Conservation (phyloP, 2,888 invertebrate genomes). For the Julus scandinavius region DNA sequence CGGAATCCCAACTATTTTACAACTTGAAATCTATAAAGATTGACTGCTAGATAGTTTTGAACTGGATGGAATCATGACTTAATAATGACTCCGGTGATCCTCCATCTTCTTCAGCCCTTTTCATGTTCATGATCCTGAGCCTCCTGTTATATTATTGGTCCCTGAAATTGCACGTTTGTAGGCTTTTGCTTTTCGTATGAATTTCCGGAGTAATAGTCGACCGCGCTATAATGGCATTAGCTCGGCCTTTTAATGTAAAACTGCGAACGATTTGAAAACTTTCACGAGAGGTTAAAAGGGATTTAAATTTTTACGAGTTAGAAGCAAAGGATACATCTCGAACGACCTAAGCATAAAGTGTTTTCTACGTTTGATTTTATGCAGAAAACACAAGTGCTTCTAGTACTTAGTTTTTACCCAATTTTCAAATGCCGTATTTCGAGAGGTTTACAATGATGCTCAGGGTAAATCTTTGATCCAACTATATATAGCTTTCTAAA, state of each 20-base stretch:
- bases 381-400: too few species aligned
- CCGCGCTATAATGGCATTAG: background rate
- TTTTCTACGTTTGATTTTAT: too few species aligned
- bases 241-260: constrained; percentile 26
- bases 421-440: background rate
- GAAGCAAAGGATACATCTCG: background rate
- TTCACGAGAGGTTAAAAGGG: background rate
- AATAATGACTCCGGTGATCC: background rate
- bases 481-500: too few species aligned
- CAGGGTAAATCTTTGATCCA: too few species aligned
- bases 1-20: constrained; percentile 42
- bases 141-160: background rate
- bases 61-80: constrained; percentile 28
- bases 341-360: background rate
- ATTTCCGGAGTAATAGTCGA: background rate
- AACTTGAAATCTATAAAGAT: constrained; percentile 34
- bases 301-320: background rate
- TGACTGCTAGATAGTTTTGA: constrained; percentile 3
- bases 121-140: background rate
- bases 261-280: background rate
- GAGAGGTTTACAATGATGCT: too few species aligned
- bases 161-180: background rate
- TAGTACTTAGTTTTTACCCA: background rate
- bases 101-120: background rate
- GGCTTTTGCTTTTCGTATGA: background rate